Percentiles rank a stretch among this genome's conserved stretches.
Conservation (phyloP, 2,113 vertebrate genomes). For the Oophaga pumilio region DNA sequence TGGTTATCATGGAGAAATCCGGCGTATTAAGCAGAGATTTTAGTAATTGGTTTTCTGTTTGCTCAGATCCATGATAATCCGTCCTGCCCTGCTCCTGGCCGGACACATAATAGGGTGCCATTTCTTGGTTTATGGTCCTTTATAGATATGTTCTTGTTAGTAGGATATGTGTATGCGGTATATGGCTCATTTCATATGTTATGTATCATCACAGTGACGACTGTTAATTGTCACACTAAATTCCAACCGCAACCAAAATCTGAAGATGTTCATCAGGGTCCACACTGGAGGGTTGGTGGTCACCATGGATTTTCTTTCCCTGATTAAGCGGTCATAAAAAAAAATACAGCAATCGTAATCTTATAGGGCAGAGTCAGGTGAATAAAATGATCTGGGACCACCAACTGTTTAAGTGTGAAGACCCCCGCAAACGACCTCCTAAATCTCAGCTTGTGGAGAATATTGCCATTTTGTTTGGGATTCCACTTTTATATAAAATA, state of each 20-base stretch:
- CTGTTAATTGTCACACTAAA: neutral
- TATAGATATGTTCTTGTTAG: neutral
- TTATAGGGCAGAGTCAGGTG: too few species aligned
- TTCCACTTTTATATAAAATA: too few species aligned
- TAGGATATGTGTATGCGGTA: neutral
- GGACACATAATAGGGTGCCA: neutral
- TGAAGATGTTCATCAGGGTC: neutral
- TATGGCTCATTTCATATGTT: neutral
- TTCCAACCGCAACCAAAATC: neutral
- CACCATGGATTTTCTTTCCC: too few species aligned
- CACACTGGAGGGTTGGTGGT: too few species aligned
- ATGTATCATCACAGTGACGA: neutral
- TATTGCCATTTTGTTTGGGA: too few species aligned
- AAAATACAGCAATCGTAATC: too few species aligned
- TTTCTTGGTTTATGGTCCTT: neutral
- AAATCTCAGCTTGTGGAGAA: too few species aligned
- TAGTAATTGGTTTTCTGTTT: conserved; percentile 4
- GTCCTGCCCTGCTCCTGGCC: neutral
- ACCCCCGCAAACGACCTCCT: too few species aligned
- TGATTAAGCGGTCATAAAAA: too few species aligned
- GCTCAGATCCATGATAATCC: neutral
- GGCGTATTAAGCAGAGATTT: neutral
- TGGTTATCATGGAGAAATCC: neutral
- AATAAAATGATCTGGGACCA: too few species aligned
- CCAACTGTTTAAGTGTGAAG: too few species aligned